phyloP scores from a whole-genome alignment of 2,888 invertebrate genomes.

The Drosophila kuntzei region DNA sequence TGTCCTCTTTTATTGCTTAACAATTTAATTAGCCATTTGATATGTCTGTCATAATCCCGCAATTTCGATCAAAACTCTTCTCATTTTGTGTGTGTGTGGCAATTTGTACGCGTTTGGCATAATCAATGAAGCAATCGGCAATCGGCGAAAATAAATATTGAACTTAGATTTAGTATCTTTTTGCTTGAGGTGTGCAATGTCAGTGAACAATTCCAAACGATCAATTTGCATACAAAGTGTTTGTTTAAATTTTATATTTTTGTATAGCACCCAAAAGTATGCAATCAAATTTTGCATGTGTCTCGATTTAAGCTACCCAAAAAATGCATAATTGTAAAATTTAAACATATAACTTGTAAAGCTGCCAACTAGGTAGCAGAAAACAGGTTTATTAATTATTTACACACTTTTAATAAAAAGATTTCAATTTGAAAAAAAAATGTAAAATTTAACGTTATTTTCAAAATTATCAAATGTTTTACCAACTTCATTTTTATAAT shows the following conservation, averaged over 20 bases:
- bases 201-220: conserved; percentile 30
- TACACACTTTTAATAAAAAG: no score
- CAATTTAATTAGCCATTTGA: conserved; percentile 58
- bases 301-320: background rate
- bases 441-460: no score
- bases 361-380: no score
- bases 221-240: conserved; percentile 55
- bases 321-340: background rate
- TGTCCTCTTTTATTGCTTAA: conserved; percentile 12
- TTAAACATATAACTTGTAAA: no score
- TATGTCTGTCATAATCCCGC: conserved; percentile 60
- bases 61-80: conserved; percentile 55
- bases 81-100: conserved; percentile 36
- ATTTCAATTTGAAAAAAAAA: no score
- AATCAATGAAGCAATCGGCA: conserved; percentile 37
- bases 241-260: conserved; percentile 13
- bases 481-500: no score
- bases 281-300: background rate
- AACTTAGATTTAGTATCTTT: conserved; percentile 23
- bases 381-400: no score
- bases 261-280: conserved; percentile 51
- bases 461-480: no score
- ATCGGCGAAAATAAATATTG: conserved; percentile 28
- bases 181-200: conserved; percentile 50
- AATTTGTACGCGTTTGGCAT: conserved; percentile 47